Conservation (phyloP, 2,113 vertebrate species). For the Octodon degus region DNA sequence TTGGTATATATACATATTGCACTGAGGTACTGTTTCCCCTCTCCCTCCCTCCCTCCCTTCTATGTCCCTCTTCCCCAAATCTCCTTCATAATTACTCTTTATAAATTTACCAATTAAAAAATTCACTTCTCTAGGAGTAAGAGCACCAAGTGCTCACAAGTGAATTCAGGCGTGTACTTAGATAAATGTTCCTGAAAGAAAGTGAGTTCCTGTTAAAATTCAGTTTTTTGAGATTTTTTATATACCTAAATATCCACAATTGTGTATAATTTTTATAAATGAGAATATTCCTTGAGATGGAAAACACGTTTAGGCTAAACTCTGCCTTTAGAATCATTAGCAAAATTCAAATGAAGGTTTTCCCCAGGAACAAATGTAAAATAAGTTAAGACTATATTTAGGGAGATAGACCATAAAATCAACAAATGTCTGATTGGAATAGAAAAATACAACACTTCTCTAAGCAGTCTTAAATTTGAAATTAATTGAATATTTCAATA, state of each 20-base stretch:
- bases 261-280: neutral
- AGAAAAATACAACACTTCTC: neutral
- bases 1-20: neutral
- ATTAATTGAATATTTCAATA: constrained; percentile 15
- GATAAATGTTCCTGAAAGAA: neutral
- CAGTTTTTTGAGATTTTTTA: neutral
- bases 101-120: neutral
- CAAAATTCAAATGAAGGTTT: neutral
- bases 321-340: neutral
- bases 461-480: neutral
- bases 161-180: neutral
- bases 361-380: neutral
- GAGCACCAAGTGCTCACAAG: neutral
- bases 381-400: neutral
- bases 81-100: neutral
- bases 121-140: neutral
- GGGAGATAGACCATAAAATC: constrained; percentile 8
- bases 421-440: neutral
- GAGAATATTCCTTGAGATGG: neutral
- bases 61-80: neutral
- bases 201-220: neutral
- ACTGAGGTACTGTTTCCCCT: neutral
- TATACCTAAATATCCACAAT: neutral
- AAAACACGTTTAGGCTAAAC: neutral
- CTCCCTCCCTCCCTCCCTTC: neutral